Percentiles rank a stretch among this genome's conserved stretches.
These are phyloP conservation scores for Campoletis sonorensis DNA, from an alignment of 1,140 invertebrate genomes.

Conservation along the genomic window DNA sequence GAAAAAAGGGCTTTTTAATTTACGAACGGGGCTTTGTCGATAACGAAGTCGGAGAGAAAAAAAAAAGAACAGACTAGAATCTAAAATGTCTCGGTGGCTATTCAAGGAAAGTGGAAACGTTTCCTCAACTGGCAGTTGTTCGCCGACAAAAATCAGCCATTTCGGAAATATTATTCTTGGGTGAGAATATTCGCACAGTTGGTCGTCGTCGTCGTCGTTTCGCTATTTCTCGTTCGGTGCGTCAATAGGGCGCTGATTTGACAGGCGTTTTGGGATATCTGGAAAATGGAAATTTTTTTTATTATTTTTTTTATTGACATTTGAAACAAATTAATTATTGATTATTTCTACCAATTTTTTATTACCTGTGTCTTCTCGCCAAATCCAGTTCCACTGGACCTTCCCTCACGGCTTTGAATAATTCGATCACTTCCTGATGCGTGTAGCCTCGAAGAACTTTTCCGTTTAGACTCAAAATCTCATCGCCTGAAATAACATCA, in stretches of 20 bases:
- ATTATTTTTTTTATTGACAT: no score
- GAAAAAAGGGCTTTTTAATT: slow-evolving; percentile 64
- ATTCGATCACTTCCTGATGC: slow-evolving; percentile 86
- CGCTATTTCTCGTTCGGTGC: slow-evolving; percentile 50
- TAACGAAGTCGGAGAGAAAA: slow-evolving; percentile 41
- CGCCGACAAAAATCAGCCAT: not conserved
- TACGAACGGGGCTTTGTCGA: slow-evolving; percentile 64
- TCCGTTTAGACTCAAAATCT: slow-evolving; percentile 87
- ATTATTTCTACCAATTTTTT: not conserved
- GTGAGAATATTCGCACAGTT: not conserved
- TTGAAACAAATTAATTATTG: no score
- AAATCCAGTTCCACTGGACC: slow-evolving; percentile 84
- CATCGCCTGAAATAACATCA: slow-evolving; percentile 81
- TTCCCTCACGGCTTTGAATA: slow-evolving; percentile 87
- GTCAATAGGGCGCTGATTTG: slow-evolving; percentile 71
- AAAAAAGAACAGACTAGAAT: slow-evolving; percentile 67
- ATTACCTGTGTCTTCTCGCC: slow-evolving; percentile 77
- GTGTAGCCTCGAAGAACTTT: slow-evolving; percentile 83
- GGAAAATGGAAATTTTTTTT: slow-evolving; percentile 42
- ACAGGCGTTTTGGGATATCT: slow-evolving; percentile 70
- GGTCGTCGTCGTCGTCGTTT: slow-evolving; percentile 26
- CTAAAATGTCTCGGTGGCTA: slow-evolving; percentile 60
- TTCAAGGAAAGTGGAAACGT: slow-evolving; percentile 65
- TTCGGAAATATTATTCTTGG: not conserved
- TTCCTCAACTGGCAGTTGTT: slow-evolving; percentile 55